A percentile compares a stretch with the other conserved stretches of the same genome.
Conservation (phyloP, 1,140 invertebrate species). For the Cydia fagiglandana region DNA sequence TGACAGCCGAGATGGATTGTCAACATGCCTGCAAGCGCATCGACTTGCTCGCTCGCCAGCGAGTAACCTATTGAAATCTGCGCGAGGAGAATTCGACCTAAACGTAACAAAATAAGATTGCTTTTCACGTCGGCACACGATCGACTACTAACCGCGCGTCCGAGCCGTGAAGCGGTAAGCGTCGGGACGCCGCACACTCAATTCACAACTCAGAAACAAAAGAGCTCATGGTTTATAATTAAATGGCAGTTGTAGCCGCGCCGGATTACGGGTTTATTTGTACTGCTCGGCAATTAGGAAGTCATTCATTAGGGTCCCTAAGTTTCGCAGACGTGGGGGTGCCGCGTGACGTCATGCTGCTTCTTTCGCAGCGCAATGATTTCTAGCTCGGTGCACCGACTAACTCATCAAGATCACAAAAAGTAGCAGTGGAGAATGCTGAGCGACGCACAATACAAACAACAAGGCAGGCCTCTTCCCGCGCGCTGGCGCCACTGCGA, state of each 20-base stretch:
- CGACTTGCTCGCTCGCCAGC: slow-evolving; percentile 52
- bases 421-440: slow-evolving; percentile 60
- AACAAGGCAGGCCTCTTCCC: slow-evolving; percentile 58
- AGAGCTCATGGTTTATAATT: slow-evolving; percentile 67
- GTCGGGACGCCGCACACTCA: slow-evolving; percentile 60
- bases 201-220: slow-evolving; percentile 68
- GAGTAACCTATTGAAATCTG: slow-evolving; percentile 10
- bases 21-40: slow-evolving; percentile 75
- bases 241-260: slow-evolving; percentile 54
- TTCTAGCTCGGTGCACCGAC: slow-evolving; percentile 46
- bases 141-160: slow-evolving; percentile 1
- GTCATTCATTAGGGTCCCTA: slow-evolving; percentile 78
- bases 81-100: slow-evolving; percentile 43
- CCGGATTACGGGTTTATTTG: slow-evolving; percentile 74
- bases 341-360: slow-evolving; percentile 69
- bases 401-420: slow-evolving; percentile 48
- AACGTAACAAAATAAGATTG: slow-evolving; percentile 52
- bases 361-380: slow-evolving; percentile 57
- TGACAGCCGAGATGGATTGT: slow-evolving; percentile 76
- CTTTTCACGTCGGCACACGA: slow-evolving; percentile 42
- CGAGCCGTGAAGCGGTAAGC: slow-evolving; percentile 57
- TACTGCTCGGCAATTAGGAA: slow-evolving; percentile 77
- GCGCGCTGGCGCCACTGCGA: slow-evolving; percentile 62
- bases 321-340: slow-evolving; percentile 78
- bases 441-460: slow-evolving; percentile 59